Percentiles rank a stretch among this genome's conserved stretches.
Evolutionary conservation across 2,888 invertebrate genomes (phyloP).

Genomic region (Rhingia rostrata): DNA sequence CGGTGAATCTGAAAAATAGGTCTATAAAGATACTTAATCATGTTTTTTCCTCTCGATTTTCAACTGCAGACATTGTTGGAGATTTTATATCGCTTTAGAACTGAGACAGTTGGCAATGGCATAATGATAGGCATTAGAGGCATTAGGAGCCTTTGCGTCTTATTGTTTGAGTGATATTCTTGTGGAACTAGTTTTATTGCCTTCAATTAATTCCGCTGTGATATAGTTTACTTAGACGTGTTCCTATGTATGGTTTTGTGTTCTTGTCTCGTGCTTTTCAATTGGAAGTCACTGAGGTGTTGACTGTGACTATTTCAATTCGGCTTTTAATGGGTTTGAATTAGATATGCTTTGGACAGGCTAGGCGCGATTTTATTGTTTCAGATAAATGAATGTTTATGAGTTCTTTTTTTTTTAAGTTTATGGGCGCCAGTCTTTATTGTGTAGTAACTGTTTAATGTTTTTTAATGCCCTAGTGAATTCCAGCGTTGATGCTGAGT

Average conservation of each 20-base stretch:
- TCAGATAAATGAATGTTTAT: constrained; percentile 14
- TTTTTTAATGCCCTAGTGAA: no score
- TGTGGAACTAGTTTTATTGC: constrained; percentile 50
- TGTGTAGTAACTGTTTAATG: no score
- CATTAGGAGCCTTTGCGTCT: constrained; percentile 17
- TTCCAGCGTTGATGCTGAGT: no score
- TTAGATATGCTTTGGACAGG: constrained; percentile 36
- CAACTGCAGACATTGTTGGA: constrained; percentile 8
- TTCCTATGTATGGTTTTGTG: constrained; percentile 18
- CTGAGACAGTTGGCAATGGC: constrained; percentile 46
- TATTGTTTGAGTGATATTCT: constrained; percentile 34
- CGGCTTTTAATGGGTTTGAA: constrained; percentile 1
- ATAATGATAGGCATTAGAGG: constrained; percentile 51
- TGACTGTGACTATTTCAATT: constrained; percentile 1
- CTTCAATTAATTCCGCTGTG: constrained; percentile 57
- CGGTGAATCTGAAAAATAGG: constrained; percentile 20
- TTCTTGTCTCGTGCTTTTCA: background rate
- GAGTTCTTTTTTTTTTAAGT: background rate
- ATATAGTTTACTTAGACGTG: constrained; percentile 20
- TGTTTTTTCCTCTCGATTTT: constrained; percentile 3
- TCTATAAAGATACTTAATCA: constrained; percentile 35
- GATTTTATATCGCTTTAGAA: constrained; percentile 14
- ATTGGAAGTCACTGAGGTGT: constrained; percentile 27
- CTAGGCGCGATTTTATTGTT: constrained; percentile 35
- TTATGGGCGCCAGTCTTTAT: no score